A percentile compares a stretch with the other conserved stretches of the same genome.
Conservation (phyloP, 2,113 vertebrate species). For the Halcyon senegalensis region DNA sequence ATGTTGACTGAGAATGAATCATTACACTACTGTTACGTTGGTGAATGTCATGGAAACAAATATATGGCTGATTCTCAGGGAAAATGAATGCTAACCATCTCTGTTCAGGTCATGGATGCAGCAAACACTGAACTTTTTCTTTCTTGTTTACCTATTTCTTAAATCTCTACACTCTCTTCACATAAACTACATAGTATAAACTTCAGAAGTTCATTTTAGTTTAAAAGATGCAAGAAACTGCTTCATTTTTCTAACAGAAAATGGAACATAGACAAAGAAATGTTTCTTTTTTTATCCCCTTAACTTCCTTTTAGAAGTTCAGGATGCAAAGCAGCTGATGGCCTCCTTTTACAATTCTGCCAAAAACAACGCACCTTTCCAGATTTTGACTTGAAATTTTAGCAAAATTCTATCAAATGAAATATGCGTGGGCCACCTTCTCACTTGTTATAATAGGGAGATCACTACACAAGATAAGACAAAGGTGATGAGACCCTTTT, state of each 20-base stretch:
- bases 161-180: background rate
- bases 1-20: background rate
- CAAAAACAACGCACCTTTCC: background rate
- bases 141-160: background rate
- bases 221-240: background rate
- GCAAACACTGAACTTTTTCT: background rate
- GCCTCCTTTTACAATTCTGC: background rate
- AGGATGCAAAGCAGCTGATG: background rate
- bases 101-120: background rate
- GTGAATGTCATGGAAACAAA: background rate
- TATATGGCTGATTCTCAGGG: background rate
- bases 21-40: background rate
- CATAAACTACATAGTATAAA: background rate
- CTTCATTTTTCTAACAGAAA: background rate
- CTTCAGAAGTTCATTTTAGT: background rate
- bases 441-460: background rate
- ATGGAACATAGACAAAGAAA: background rate
- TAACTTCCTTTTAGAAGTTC: background rate
- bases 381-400: background rate
- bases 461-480: background rate
- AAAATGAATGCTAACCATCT: background rate
- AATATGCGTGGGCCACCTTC: background rate
- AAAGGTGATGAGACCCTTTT: background rate
- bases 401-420: background rate
- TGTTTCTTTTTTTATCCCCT: background rate